phyloP scores from a whole-genome alignment of 1,140 invertebrate species.

The Himalopsyche phryganea region DNA sequence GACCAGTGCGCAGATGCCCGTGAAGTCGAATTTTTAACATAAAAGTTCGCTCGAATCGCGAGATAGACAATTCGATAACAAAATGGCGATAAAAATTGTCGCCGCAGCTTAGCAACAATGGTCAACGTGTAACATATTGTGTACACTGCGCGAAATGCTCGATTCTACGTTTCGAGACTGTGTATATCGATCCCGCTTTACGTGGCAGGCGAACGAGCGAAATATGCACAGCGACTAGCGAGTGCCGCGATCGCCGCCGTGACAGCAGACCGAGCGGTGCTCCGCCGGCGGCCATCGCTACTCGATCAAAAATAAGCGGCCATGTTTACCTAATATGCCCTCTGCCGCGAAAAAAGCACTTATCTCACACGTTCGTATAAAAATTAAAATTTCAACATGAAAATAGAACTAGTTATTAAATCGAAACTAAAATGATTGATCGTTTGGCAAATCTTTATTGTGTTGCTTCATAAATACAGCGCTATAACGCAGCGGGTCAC shows the following conservation, averaged over 20 bases:
- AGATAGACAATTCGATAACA: conserved; percentile 15
- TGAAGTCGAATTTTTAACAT: background rate
- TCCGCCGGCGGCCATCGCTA: background rate
- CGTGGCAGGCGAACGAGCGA: conserved; percentile 38
- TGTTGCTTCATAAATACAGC: background rate
- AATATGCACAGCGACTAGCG: conserved; percentile 38
- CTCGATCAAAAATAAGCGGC: conserved; percentile 1
- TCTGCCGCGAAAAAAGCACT: background rate
- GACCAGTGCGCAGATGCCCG: no score
- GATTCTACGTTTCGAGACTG: conserved; percentile 22
- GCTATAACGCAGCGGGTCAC: background rate
- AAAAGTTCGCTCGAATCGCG: conserved; percentile 11
- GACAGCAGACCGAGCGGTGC: conserved; percentile 33
- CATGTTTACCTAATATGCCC: background rate
- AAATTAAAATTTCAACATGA: background rate
- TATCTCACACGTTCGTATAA: background rate
- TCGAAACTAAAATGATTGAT: no score
- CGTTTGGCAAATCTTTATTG: no score
- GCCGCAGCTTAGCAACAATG: conserved; percentile 18
- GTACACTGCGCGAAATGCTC: conserved; percentile 23
- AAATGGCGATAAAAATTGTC: conserved; percentile 24
- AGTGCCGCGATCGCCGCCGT: conserved; percentile 28
- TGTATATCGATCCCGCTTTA: conserved; percentile 32
- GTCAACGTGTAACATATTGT: conserved; percentile 27
- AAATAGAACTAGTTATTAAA: no score